Evolutionary conservation across 2,888 invertebrate species (phyloP), one percentile per base, ranked within the genome.

Genomic region (Tyria jacobaeae): DNA sequence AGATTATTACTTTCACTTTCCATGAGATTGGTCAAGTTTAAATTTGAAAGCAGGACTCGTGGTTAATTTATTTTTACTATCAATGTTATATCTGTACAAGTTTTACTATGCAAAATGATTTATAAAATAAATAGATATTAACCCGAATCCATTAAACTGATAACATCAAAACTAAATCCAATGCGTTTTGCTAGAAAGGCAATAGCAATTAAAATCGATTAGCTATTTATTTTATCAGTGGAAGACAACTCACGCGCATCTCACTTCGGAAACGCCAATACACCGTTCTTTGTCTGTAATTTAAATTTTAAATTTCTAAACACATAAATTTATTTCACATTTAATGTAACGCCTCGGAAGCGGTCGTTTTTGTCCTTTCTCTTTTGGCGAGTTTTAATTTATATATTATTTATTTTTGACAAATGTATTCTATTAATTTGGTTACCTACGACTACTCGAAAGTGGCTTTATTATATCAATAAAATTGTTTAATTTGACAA

Each of bases 271-370:
- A 73, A 75, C 58, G 66, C 53, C 59, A 79, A 75, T 75, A 76
- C 73, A 67, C 76, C 69, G 77, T 81, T 80, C n/a, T n/a, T n/a
- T n/a, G n/a, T n/a, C n/a, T 84, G 82, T 85, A 82, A 81, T 80
- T 78, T 67, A 70, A 78, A 80, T 80, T 80, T 78, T 66, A 70
- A 78, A 80, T 89, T 88, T 88, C 83, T 83, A 87, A 85, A 84
- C 66, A 64, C 77, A 84, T 86, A 86, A 87, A 87, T 88, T 76
- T 66, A 64, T 66, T 76, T 71, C 65, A 76, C 78, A 78, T 80
- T 84, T 84, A 44, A 21, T 44, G 78, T 68, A 78, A 75, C 75
- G 71, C 70, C 68, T 66, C 48, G 25, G 64, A 71, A 66, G 52
- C 52, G 52, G 60, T 73, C 71, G 51, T 54, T 25, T 60, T 50